Evolutionary conservation across 2,797 vertebrate genomes (phyloP), one percentile per base, ranked within the genome.

Genomic region (Sebastes vulpes): DNA sequence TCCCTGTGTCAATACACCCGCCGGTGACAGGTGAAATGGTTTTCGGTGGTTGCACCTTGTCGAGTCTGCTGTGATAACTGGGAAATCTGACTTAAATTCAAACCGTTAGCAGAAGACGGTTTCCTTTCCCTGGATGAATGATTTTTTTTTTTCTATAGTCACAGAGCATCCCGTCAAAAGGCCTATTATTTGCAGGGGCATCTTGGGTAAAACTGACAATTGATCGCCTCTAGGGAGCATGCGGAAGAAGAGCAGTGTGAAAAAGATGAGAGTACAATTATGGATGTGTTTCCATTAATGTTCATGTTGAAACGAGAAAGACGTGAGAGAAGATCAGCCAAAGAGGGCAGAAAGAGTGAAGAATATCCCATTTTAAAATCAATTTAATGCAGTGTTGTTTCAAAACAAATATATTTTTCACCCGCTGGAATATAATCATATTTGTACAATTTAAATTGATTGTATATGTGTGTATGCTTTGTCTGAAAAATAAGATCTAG

Each of bases 11-110:
- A 89, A 78, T 82, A 79, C 75, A 57, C 66, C 76, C 0, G 5
- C 81, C 35, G 79, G 78, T 86, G 87, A 90, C 91, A 82, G 85
- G 86, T 89, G 87, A 84, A 92, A 93, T 87, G 88, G 91, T 80
- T 86, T 87, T 84, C 64, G 50, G 58, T 79, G 48, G 79, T 85
- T 81, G 89, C 89, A 82, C 76, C 86, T 89, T 90, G 88, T 93
- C 87, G 86, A 80, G 75, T 82, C 64, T 50, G 35, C 82, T 74
- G 81, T 70, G 81, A 86, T 87, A 87, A 84, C 66, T 64, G 72
- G 65, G 83, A 70, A 71, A 35, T 78, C 77, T 71, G 82, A 84
- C 83, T 84, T 63, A 64, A 65, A 89, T 91, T 86, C 80, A 83
- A 79, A 73, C 56, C 3, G 48, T 81, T 81, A 65, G 67, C 29